Conservation (phyloP, 2,797 vertebrate genomes). For the Danionella dracula region DNA sequence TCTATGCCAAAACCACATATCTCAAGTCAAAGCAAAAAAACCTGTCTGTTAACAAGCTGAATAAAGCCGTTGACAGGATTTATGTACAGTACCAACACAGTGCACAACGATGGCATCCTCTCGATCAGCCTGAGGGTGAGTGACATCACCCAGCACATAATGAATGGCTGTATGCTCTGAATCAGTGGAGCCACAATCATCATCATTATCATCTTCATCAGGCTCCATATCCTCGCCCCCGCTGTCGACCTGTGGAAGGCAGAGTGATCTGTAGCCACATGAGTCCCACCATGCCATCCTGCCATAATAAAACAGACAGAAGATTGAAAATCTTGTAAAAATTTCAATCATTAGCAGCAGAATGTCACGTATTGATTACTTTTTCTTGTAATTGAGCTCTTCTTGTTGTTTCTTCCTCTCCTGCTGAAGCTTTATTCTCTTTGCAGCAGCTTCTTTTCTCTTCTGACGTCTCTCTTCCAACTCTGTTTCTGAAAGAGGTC, state of each 20-base stretch:
- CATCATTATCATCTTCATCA: conserved; percentile 51
- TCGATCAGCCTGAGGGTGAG: conserved; percentile 72
- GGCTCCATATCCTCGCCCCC: conserved; percentile 67
- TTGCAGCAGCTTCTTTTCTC: conserved; percentile 74
- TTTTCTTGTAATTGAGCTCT: conserved; percentile 77
- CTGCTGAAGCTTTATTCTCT: conserved; percentile 74
- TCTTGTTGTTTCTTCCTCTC: conserved; percentile 69
- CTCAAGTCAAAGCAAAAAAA: neutral
- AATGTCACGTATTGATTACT: conserved; percentile 64
- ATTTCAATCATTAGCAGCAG: too few species aligned
- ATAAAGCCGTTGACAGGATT: neutral
- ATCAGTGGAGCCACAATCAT: conserved; percentile 56
- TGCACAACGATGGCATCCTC: conserved; percentile 84
- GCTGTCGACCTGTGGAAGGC: conserved; percentile 74
- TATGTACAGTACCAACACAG: conserved; percentile 75
- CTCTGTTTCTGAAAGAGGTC: conserved; percentile 69
- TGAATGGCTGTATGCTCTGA: conserved; percentile 62
- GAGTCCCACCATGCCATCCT: conserved; percentile 89
- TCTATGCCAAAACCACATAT: conserved; percentile 62
- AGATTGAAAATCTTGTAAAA: neutral
- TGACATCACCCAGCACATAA: conserved; percentile 88
- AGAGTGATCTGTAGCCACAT: conserved; percentile 73
- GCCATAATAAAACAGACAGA: conserved; percentile 21
- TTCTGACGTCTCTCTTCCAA: conserved; percentile 67
- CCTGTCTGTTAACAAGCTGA: neutral